Evolutionary conservation across 2,113 vertebrate genomes (phyloP).

Genomic region (Myanophis thanlyinensis): DNA sequence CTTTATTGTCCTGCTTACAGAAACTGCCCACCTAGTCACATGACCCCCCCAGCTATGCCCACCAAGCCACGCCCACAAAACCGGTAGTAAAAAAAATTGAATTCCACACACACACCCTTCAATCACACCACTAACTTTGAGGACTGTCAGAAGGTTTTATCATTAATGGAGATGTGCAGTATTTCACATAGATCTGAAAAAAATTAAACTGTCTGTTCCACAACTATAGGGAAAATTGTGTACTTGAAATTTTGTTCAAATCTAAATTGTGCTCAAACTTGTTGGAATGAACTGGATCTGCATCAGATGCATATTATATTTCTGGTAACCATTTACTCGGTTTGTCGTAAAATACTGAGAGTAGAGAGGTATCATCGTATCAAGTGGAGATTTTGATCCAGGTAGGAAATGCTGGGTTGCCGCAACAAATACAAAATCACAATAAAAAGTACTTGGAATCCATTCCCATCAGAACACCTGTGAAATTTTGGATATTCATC

Average conservation of each 20-base stretch:
- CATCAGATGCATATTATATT: neutral
- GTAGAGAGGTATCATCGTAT: slow-evolving; percentile 50
- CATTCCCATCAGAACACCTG: neutral
- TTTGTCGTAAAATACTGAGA: slow-evolving; percentile 51
- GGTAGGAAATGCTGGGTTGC: slow-evolving; percentile 20
- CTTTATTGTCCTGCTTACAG: too few species aligned
- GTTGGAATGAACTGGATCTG: neutral
- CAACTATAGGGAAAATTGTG: neutral
- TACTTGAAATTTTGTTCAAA: neutral
- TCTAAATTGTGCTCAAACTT: neutral
- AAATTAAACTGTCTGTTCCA: neutral
- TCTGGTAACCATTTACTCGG: neutral
- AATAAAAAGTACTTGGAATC: neutral
- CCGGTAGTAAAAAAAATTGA: too few species aligned
- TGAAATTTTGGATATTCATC: slow-evolving; percentile 39
- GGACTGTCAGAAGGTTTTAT: neutral
- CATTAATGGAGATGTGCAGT: neutral
- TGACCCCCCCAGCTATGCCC: too few species aligned
- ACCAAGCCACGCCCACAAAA: too few species aligned
- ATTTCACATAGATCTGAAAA: neutral
- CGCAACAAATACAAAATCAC: neutral
- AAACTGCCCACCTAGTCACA: too few species aligned
- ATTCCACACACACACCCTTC: neutral
- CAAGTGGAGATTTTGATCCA: slow-evolving; percentile 32
- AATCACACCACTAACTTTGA: too few species aligned